Percentiles rank a stretch among this genome's conserved stretches.
Conservation (phyloP, 2,888 invertebrate genomes). For the Tenthredo scrophulariae region DNA sequence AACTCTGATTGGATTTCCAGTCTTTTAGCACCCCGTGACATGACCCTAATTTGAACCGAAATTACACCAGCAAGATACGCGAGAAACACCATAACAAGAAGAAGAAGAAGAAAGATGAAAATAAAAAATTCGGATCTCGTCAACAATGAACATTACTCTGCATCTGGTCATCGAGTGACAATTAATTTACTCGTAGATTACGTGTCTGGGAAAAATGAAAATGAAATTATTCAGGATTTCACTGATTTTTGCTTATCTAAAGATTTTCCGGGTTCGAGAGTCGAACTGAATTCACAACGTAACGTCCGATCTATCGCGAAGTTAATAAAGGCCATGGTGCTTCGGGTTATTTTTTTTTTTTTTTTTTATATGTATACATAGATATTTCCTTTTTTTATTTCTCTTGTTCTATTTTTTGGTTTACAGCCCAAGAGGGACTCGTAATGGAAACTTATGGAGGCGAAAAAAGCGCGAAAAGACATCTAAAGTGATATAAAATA, state of each 20-base stretch:
- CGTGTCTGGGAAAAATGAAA: background rate
- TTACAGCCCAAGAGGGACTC: constrained; percentile 18
- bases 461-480: constrained; percentile 19
- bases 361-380: background rate
- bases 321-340: background rate
- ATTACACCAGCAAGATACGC: constrained; percentile 1
- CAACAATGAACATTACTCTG: background rate
- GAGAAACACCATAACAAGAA: background rate
- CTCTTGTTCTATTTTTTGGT: background rate
- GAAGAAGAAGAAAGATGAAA: background rate
- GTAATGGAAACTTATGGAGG: constrained; percentile 11
- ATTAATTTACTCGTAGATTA: background rate
- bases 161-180: background rate
- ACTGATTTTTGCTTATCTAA: background rate
- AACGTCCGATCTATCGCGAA: background rate
- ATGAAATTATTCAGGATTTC: background rate
- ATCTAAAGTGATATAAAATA: constrained; percentile 27
- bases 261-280: background rate
- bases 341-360: background rate
- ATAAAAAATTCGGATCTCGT: background rate
- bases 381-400: background rate
- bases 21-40: constrained; percentile 35
- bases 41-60: constrained; percentile 13
- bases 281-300: background rate
- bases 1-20: constrained; percentile 43